Conservation (phyloP, 2,888 invertebrate species). For the Spatulosminthurus flaviceps region DNA sequence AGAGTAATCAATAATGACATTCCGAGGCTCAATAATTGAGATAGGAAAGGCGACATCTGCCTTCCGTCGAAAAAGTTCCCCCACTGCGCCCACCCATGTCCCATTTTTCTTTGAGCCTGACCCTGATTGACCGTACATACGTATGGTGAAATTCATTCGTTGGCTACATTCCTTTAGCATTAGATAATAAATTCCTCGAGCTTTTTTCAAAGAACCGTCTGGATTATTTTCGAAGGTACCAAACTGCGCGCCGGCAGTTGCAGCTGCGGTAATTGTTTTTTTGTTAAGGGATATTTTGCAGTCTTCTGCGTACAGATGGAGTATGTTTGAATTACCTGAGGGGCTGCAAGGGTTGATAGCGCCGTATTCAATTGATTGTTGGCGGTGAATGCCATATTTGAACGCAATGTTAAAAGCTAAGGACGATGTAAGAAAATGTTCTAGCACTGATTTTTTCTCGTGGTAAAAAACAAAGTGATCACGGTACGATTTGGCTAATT, state of each 20-base stretch:
- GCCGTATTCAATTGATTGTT: background rate
- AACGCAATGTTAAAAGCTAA: background rate
- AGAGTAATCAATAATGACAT: conserved; percentile 28
- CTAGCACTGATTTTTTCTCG: background rate
- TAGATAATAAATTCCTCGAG: conserved; percentile 24
- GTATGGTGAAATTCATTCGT: conserved; percentile 22
- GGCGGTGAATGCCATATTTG: background rate
- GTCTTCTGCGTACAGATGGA: background rate
- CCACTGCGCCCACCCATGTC: conserved; percentile 33
- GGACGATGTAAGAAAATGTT: background rate
- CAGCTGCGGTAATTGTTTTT: background rate
- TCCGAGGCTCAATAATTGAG: conserved; percentile 22
- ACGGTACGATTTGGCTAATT: conserved; percentile 22
- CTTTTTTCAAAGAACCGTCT: conserved; percentile 22
- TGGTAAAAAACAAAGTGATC: conserved; percentile 10
- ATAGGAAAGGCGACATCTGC: conserved; percentile 37
- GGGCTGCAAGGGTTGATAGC: background rate
- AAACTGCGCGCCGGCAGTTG: conserved; percentile 25
- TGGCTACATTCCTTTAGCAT: conserved; percentile 26
- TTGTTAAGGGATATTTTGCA: background rate
- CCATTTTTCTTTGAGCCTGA: conserved; percentile 19
- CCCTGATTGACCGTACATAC: background rate
- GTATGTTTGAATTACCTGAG: background rate
- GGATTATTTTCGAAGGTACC: conserved; percentile 23
- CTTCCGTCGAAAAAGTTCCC: conserved; percentile 1